Evolutionary conservation across 2,113 vertebrate genomes (phyloP).

Genomic region (Butorides virescens): DNA sequence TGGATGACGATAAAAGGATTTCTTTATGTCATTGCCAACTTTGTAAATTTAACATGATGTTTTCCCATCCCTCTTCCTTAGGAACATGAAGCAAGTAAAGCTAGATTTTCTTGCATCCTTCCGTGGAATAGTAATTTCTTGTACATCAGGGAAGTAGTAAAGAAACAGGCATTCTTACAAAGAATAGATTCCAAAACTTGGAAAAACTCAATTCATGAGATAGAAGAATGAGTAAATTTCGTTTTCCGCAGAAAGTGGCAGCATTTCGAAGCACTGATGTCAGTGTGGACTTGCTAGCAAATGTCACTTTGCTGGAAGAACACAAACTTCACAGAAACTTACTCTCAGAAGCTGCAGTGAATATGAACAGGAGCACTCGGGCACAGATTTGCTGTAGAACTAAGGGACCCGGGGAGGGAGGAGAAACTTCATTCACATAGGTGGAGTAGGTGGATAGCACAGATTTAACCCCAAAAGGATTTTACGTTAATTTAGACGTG

Average conservation of each 20-base stretch:
- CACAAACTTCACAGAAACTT: background rate
- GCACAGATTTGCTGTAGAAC: background rate
- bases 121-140: background rate
- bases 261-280: background rate
- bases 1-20: background rate
- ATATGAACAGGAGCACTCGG: background rate
- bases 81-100: background rate
- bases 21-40: background rate
- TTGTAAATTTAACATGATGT: background rate
- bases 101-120: background rate
- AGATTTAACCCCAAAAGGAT: background rate
- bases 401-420: background rate
- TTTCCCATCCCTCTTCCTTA: background rate
- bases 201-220: background rate
- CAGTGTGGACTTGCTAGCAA: background rate
- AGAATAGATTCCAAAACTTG: background rate
- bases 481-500: background rate
- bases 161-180: background rate
- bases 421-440: background rate
- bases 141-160: background rate
- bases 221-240: background rate
- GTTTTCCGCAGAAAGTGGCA: conserved; percentile 37
- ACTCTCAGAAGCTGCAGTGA: background rate
- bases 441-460: background rate
- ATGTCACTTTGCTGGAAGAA: background rate